A percentile compares a stretch with the other conserved stretches of the same genome.
phyloP scores from a whole-genome alignment of 2,113 vertebrate genomes.

The Tragelaphus strepsiceros region DNA sequence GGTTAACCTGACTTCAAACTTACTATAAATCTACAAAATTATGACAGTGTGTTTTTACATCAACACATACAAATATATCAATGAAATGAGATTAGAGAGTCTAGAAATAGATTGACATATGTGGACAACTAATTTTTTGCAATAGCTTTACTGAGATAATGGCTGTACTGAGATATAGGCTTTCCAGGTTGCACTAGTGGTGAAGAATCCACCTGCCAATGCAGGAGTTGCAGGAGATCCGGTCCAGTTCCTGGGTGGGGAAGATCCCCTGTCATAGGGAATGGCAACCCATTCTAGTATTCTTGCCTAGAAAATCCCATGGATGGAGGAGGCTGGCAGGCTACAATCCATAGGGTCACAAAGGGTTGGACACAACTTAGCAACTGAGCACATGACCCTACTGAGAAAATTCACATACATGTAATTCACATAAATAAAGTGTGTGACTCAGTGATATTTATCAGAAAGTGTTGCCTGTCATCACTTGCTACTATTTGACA shows the following conservation, averaged over 20 bases:
- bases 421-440: neutral
- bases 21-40: neutral
- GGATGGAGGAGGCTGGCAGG: neutral
- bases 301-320: neutral
- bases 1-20: neutral
- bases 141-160: neutral
- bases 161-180: neutral
- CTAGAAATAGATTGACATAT: neutral
- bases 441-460: neutral
- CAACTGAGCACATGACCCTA: neutral
- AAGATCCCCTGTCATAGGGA: neutral
- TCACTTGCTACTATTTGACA: neutral
- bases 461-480: neutral
- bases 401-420: neutral
- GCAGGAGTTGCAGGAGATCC: neutral
- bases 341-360: neutral
- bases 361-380: neutral
- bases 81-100: neutral
- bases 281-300: accelerated
- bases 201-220: neutral
- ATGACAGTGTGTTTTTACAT: neutral
- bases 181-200: neutral
- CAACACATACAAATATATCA: neutral
- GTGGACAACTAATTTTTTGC: neutral
- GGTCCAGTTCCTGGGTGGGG: neutral